Conservation (phyloP, 2,113 vertebrate species). For the Ochotona curzoniae region DNA sequence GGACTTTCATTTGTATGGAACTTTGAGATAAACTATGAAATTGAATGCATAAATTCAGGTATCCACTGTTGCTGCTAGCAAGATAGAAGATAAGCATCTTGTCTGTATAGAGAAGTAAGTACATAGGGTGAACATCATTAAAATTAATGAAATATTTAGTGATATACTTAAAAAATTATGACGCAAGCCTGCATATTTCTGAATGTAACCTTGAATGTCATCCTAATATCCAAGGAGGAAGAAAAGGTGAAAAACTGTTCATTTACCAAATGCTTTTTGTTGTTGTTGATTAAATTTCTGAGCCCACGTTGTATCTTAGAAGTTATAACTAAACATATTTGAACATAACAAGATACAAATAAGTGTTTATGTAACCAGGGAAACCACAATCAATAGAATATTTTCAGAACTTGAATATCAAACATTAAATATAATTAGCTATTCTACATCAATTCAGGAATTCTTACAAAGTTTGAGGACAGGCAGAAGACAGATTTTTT, state of each 20-base stretch:
- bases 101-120: neutral
- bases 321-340: conserved; percentile 30
- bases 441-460: neutral
- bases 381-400: neutral
- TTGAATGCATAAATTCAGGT: neutral
- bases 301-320: neutral
- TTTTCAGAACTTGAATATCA: conserved; percentile 22
- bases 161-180: too few relatives aligned
- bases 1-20: neutral
- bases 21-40: neutral
- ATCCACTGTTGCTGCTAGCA: neutral
- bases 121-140: neutral
- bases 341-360: neutral
- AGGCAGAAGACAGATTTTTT: neutral
- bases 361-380: neutral
- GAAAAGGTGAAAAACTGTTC: neutral
- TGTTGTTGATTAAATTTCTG: neutral
- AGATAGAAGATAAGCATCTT: neutral
- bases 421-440: neutral
- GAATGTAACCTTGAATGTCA: neutral
- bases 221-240: neutral
- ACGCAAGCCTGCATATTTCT: neutral
- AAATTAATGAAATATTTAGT: neutral
- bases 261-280: neutral
- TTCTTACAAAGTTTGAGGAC: neutral